phyloP scores from a whole-genome alignment of 1,140 invertebrate genomes.

The Octopus bimaculoides region DNA sequence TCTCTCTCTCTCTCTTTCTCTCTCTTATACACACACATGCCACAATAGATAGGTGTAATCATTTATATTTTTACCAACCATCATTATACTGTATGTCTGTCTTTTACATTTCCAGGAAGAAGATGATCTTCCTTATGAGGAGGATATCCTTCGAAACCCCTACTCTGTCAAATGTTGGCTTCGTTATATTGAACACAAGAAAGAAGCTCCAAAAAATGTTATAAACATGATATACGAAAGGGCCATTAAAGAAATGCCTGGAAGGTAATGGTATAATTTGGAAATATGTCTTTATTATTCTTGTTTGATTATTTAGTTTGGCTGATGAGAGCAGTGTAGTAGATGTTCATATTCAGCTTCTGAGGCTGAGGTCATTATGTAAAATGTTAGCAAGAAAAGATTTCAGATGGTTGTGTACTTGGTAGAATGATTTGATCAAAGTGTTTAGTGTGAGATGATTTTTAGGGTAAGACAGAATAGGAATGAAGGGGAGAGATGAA shows the following conservation, averaged over 20 bases:
- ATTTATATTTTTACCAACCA: not conserved
- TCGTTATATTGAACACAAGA: conserved; percentile 95
- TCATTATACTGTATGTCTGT: not conserved
- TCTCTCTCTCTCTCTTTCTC: not conserved
- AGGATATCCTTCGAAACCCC: conserved; percentile 95
- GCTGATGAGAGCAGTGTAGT: no score
- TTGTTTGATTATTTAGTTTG: no score
- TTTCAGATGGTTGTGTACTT: no score
- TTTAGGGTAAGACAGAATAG: no score
- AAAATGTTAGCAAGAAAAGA: no score
- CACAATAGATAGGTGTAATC: not conserved
- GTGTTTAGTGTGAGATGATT: no score
- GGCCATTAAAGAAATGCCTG: conserved; percentile 92
- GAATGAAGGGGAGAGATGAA: no score
- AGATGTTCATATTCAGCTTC: no score
- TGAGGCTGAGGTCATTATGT: no score
- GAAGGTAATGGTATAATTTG: conserved; percentile 62
- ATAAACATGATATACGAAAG: conserved; percentile 94
- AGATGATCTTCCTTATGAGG: conserved; percentile 95
- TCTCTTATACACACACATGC: not conserved
- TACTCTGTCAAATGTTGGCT: conserved; percentile 98
- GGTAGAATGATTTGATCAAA: no score
- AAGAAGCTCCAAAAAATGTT: conserved; percentile 68
- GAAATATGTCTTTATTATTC: no score
- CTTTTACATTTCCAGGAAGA: conserved; percentile 65